A percentile compares a stretch with the other conserved stretches of the same genome.
phyloP scores from a whole-genome alignment of 2,797 vertebrate species.

The Xiphophorus birchmanni region DNA sequence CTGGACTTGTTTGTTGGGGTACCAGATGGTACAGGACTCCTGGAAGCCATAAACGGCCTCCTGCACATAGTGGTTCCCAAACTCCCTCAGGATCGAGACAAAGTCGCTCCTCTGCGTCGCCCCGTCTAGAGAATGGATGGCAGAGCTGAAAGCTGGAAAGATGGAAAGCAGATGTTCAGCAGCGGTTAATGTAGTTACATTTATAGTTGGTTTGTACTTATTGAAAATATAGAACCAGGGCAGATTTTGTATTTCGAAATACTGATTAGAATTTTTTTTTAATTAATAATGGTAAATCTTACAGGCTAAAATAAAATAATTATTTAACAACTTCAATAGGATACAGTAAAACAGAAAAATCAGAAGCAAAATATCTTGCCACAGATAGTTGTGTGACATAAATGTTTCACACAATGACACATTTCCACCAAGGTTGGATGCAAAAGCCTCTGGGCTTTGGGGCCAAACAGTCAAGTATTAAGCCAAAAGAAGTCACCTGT shows the following conservation, averaged over 20 bases:
- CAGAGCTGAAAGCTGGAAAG: conserved; percentile 89
- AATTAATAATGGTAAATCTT: neutral
- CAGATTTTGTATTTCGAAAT: neutral
- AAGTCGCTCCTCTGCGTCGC: conserved; percentile 93
- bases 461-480: neutral
- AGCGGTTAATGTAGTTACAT: neutral
- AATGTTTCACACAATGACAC: too few relatives aligned
- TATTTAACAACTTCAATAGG: neutral
- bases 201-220: neutral
- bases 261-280: neutral
- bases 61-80: conserved; percentile 97
- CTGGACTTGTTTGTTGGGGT: conserved; percentile 97
- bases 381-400: too few relatives aligned
- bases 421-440: too few relatives aligned
- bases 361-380: neutral
- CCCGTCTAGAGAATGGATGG: conserved; percentile 94
- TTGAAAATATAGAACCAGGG: neutral
- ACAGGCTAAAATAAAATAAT: neutral
- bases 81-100: conserved; percentile 91
- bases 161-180: neutral
- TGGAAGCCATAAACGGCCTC: conserved; percentile 97
- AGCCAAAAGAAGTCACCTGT: neutral
- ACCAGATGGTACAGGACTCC: conserved; percentile 98
- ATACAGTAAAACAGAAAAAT: neutral
- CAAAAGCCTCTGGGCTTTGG: neutral